These are phyloP conservation scores for Steinernema hermaphroditum DNA, from an alignment of 2,888 invertebrate genomes.

Conservation along the genomic window DNA sequence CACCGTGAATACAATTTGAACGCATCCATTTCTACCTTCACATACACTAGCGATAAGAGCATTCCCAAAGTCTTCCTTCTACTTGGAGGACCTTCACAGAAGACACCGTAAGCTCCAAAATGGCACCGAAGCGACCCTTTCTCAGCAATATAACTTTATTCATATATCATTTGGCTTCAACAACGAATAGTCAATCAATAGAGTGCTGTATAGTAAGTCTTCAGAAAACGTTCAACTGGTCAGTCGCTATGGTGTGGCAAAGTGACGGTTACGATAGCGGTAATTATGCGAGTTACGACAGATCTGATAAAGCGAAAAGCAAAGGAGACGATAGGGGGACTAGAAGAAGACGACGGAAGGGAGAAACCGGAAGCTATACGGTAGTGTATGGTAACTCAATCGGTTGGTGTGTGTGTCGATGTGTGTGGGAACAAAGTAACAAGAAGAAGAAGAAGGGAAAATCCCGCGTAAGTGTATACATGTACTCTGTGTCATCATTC, in stretches of 20 bases:
- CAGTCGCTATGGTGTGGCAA: background rate
- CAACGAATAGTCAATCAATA: background rate
- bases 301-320: slow-evolving; percentile 2
- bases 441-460: background rate
- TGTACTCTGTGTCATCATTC: slow-evolving; percentile 16
- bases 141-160: slow-evolving; percentile 3
- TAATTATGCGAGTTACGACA: slow-evolving; percentile 16
- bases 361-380: background rate
- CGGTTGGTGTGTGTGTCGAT: background rate
- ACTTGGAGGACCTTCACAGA: too few species aligned
- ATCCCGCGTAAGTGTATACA: slow-evolving; percentile 22
- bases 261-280: background rate
- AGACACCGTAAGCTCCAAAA: too few species aligned
- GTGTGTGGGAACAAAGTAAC: background rate
- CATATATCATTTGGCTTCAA: background rate
- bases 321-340: background rate
- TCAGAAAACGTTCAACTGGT: background rate
- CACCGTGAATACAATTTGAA: too few species aligned
- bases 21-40: too few species aligned
- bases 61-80: too few species aligned
- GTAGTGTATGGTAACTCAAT: background rate
- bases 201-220: background rate
- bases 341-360: background rate
- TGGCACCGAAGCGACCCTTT: too few species aligned
- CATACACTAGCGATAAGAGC: too few species aligned